Evolutionary conservation across 2,888 invertebrate genomes (phyloP), one percentile per base, ranked within the genome.

Genomic region (Mantis religiosa): DNA sequence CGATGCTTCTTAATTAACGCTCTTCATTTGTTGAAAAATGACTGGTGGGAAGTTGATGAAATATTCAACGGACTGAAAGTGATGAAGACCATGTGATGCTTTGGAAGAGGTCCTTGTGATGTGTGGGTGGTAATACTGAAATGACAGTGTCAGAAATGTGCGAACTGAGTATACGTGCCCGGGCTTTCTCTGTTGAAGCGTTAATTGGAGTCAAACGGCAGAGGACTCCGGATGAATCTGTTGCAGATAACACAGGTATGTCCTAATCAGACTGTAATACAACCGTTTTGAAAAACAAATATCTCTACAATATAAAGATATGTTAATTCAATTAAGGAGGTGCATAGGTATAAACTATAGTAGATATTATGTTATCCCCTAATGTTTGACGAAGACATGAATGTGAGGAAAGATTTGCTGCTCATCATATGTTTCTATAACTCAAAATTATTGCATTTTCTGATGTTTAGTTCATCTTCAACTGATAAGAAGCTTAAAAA

Each of bases 131-230:
- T 25, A 71, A 20, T 20, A 71, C 54, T 71, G 54, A 71, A 71
- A 87, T 87, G 87, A 87, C 82, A 25, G 12, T 82, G 82, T 20
- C 47, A 12, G 88, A 83, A 12, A 88, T 88, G 88, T 88, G 83
- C 54, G 89, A 90, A 54, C 54, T 90, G 54, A 90, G 90, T 86
- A 84, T 83, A 82, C 83, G 90, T 27, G 90, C 90, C 20, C 87
- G 89, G 28, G 90, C 90, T 81, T 90, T 90, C 83, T 90, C 90
- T 27, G 90, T 90, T 12, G 90, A 90, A 71, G 90, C 90, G 3
- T 87, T 90, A 27, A 88, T 90, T 34, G 90, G 90, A 25, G 28
- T 41, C 3, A 87, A 88, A 30, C 82, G 85, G 28, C 83, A 88
- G 20, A 28, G 81, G n/a, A 81, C 28, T 71, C 25, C 54, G 20